Conservation (phyloP, 2,797 vertebrate species). For the Percopsis omiscomaycus region DNA sequence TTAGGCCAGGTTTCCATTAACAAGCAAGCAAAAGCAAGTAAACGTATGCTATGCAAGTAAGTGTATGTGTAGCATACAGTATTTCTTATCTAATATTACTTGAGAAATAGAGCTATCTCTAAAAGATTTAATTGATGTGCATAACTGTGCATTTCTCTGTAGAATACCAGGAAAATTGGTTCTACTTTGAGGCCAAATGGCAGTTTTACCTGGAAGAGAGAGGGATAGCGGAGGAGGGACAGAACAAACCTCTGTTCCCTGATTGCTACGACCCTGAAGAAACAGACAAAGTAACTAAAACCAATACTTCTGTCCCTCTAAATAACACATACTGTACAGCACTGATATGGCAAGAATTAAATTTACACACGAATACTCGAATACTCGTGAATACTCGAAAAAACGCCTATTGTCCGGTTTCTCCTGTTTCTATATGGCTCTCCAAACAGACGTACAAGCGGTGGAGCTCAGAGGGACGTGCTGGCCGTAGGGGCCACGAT, state of each 20-base stretch:
- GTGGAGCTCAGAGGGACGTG: conserved; percentile 96
- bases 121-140: neutral
- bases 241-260: conserved; percentile 82
- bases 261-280: conserved; percentile 85
- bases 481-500: conserved; percentile 89
- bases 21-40: no score
- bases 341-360: no score
- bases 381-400: no score
- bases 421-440: neutral
- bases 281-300: conserved; percentile 85
- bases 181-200: conserved; percentile 99
- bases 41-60: neutral
- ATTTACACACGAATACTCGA: neutral
- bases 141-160: conserved; percentile 26
- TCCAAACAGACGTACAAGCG: conserved; percentile 81
- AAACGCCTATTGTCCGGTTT: no score
- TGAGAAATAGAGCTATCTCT: neutral
- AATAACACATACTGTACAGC: no score
- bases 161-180: conserved; percentile 99
- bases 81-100: neutral
- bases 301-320: neutral
- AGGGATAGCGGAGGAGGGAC: conserved; percentile 83
- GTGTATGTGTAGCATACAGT: neutral
- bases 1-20: no score
- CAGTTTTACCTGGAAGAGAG: conserved; percentile 97